phyloP scores from a whole-genome alignment of 2,113 vertebrate genomes.

The Centropus bengalensis region DNA sequence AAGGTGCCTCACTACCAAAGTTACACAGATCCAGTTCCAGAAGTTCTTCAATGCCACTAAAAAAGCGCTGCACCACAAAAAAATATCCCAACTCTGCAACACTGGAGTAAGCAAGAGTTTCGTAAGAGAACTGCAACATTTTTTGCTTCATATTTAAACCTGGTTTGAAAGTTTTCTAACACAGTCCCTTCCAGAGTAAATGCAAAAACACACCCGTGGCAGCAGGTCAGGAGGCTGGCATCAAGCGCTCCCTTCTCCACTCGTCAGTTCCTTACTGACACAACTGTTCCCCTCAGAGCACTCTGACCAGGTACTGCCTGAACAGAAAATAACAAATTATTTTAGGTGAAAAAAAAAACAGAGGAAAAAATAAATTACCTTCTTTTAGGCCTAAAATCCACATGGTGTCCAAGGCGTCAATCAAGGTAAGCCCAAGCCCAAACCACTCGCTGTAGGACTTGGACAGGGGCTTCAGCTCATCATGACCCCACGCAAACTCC shows the following conservation, averaged over 20 bases:
- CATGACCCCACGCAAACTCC: slow-evolving; percentile 92
- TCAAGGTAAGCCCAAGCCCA: slow-evolving; percentile 91
- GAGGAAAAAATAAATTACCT: slow-evolving; percentile 73
- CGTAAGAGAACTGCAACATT: background rate
- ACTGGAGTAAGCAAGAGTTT: background rate
- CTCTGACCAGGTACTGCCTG: background rate
- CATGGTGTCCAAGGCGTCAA: slow-evolving; percentile 96
- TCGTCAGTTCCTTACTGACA: background rate
- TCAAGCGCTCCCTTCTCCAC: background rate
- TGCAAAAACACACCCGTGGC: background rate
- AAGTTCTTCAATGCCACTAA: background rate
- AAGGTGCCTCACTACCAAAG: background rate
- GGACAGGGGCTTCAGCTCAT: slow-evolving; percentile 94
- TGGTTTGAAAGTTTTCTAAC: background rate
- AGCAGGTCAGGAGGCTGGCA: background rate
- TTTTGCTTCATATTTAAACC: background rate
- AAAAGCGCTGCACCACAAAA: background rate
- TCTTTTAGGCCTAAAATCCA: slow-evolving; percentile 93
- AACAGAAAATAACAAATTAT: background rate
- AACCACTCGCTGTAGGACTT: slow-evolving; percentile 94
- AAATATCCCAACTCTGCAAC: background rate
- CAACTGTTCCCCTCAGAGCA: background rate
- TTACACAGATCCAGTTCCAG: background rate
- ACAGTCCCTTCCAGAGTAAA: background rate
- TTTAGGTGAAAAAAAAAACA: background rate